These are phyloP conservation scores for Lethocerus indicus DNA, from an alignment of 1,140 invertebrate species.

Conservation along the genomic window DNA sequence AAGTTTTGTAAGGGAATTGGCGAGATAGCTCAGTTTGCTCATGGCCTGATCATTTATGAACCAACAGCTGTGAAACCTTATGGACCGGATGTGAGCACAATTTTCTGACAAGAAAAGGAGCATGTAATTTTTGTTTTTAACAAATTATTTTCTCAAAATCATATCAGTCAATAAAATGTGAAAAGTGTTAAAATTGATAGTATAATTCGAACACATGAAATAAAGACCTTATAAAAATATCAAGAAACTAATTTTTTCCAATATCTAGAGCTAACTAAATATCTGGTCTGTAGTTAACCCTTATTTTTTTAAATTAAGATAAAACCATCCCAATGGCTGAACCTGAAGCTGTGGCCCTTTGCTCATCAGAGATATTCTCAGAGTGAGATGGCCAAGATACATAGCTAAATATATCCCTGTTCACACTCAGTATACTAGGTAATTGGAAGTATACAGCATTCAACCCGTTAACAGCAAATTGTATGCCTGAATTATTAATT, in stretches of 20 bases:
- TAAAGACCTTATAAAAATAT: neutral
- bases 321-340: too few species aligned
- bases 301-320: too few species aligned
- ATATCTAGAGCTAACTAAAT: neutral
- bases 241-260: neutral
- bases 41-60: conserved; percentile 31
- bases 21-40: conserved; percentile 21
- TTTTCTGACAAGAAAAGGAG: conserved; percentile 21
- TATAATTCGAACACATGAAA: neutral
- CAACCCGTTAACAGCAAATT: too few species aligned
- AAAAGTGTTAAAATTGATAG: neutral
- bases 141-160: neutral
- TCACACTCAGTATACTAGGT: too few species aligned
- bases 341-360: too few species aligned
- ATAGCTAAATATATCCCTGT: too few species aligned
- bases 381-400: too few species aligned
- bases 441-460: too few species aligned
- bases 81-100: conserved; percentile 24
- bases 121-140: conserved; percentile 5
- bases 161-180: neutral
- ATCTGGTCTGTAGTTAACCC: too few species aligned
- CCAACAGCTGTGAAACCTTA: conserved; percentile 28
- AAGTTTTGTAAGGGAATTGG: conserved; percentile 25
- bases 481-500: too few species aligned
- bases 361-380: too few species aligned